Conservation (phyloP, 2,113 vertebrate genomes). For the Daphoenositta chrysoptera region DNA sequence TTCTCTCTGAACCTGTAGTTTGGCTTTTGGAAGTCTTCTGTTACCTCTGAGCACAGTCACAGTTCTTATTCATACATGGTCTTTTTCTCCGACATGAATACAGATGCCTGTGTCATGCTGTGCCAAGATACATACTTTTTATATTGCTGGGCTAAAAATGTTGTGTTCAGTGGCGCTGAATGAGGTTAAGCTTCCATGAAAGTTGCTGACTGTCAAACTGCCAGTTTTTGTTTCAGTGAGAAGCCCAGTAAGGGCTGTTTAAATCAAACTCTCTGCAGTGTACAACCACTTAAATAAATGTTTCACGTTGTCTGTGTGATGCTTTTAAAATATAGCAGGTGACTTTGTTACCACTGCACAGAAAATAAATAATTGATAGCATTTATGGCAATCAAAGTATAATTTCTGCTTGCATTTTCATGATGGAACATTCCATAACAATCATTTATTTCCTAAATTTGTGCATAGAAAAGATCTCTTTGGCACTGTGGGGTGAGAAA, state of each 20-base stretch:
- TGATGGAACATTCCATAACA: not conserved
- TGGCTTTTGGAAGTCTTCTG: not conserved
- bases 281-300: conserved; percentile 61
- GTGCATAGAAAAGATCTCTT: not conserved
- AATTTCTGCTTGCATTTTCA: not conserved
- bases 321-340: conserved; percentile 43
- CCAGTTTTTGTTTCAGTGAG: conserved; percentile 48
- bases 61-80: not conserved
- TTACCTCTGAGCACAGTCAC: not conserved
- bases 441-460: not conserved
- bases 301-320: conserved; percentile 56
- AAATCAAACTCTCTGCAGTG: conserved; percentile 47
- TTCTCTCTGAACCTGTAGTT: not conserved
- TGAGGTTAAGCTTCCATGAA: not conserved
- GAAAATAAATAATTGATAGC: conserved; percentile 48
- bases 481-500: not conserved
- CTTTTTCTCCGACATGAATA: not conserved
- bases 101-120: not conserved
- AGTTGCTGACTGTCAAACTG: conserved; percentile 30
- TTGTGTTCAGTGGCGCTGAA: conserved; percentile 14
- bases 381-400: not conserved
- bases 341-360: conserved; percentile 10
- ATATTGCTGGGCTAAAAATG: conserved; percentile 14
- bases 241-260: conserved; percentile 39
- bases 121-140: not conserved